These are phyloP conservation scores for Enteromius unitaeniatus DNA, from an alignment of 2,797 vertebrate species.

Conservation along the genomic window DNA sequence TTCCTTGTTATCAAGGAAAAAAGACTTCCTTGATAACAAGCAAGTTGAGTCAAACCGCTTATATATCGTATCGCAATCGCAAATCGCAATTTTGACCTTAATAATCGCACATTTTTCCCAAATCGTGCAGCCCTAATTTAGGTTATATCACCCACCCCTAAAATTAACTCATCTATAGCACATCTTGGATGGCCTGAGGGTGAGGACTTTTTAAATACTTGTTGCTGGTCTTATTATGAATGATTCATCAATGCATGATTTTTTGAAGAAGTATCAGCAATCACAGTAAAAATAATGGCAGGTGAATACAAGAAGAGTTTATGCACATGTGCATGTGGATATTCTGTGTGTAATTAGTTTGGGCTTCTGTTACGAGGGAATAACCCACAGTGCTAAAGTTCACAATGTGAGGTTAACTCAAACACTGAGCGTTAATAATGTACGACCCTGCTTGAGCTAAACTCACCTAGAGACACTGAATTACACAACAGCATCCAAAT, in stretches of 20 bases:
- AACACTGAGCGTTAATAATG: conserved; percentile 31
- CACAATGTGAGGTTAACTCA: conserved; percentile 18
- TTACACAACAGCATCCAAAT: conserved; percentile 4
- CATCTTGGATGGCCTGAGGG: neutral
- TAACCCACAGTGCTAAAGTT: conserved; percentile 5
- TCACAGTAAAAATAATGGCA: neutral
- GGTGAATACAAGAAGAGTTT: neutral
- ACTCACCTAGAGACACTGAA: conserved; percentile 15
- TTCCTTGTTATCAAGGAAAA: too few species aligned
- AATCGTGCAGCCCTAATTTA: too few species aligned
- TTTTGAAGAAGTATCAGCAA: neutral
- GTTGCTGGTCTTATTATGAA: neutral
- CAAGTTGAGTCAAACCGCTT: too few species aligned
- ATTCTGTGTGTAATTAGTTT: conserved; percentile 8
- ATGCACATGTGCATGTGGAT: neutral
- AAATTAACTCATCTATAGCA: neutral
- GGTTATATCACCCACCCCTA: too few species aligned
- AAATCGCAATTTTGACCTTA: too few species aligned
- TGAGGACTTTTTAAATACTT: neutral
- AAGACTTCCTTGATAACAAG: too few species aligned
- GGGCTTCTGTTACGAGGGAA: conserved; percentile 10
- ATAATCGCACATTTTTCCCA: too few species aligned
- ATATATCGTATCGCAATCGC: too few species aligned
- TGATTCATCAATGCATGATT: neutral
- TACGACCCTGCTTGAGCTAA: neutral